Percentiles rank a stretch among this genome's conserved stretches.
phyloP scores from a whole-genome alignment of 2,113 vertebrate genomes.

The Hemibagrus wyckioides region DNA sequence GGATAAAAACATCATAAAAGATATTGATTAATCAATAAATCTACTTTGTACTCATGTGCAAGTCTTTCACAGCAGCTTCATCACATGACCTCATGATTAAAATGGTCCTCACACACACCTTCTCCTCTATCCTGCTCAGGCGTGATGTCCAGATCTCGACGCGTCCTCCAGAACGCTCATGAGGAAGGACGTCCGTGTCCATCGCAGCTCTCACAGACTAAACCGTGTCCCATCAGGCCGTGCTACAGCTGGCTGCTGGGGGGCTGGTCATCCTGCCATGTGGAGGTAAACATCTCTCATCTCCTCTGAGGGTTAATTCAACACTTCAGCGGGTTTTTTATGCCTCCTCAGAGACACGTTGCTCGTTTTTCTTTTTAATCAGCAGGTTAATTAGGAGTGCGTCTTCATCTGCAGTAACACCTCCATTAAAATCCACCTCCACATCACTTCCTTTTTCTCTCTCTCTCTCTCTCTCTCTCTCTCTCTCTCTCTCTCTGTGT shows the following conservation, averaged over 20 bases:
- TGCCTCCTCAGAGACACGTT: background rate
- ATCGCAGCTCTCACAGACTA: slow-evolving; percentile 81
- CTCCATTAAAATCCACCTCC: background rate
- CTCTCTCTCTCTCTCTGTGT: background rate
- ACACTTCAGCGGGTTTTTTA: background rate
- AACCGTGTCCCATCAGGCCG: slow-evolving; percentile 84
- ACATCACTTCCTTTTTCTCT: background rate
- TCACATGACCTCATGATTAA: background rate
- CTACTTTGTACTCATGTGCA: background rate
- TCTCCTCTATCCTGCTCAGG: slow-evolving; percentile 67
- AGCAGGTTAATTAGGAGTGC: background rate
- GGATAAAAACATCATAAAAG: background rate
- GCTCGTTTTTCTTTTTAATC: background rate
- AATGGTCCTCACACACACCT: background rate
- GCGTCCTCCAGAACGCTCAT: slow-evolving; percentile 78
- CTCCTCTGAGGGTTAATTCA: background rate
- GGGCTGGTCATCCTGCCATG: slow-evolving; percentile 83
- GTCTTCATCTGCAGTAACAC: background rate
- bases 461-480: background rate
- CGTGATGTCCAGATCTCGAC: slow-evolving; percentile 79
- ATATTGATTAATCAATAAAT: too few relatives aligned
- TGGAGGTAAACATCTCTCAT: slow-evolving; percentile 78
- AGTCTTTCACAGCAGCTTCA: background rate
- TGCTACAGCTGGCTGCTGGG: slow-evolving; percentile 89
- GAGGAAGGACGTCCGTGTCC: slow-evolving; percentile 89